Evolutionary conservation across 1,140 invertebrate genomes (phyloP), one percentile per base, ranked within the genome.

Genomic region (Catajapyx aquilonaris): DNA sequence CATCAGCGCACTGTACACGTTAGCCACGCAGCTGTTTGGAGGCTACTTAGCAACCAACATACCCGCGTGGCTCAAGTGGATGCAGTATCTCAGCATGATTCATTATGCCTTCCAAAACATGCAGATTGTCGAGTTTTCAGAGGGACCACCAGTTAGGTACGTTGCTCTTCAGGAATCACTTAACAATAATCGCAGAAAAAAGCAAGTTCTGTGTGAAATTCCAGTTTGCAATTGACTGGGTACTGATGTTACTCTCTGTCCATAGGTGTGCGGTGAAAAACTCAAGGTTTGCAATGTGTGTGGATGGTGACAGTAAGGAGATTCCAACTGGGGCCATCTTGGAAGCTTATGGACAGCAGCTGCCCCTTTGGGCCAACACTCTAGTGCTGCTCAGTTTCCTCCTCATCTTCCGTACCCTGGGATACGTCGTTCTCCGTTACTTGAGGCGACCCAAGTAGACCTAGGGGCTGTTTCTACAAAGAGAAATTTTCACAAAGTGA

Each of bases 51-150:
- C 79, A 11, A 76, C 77, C 20, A 70, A 74, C 44, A 74, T 86
- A 41, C 76, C 79, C 22, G 56, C 65, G 31, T 80, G 76, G 69
- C 52, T 85, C n/a, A 69, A 71, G 41, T 83, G 79, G 79, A 67
- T 79, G 46, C 69, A 73, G 40, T 81, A 81, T 49, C 61, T 74
- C 32, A 72, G 70, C 23, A 75, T 86, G 68, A 73, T 84, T 11
- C 75, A 84, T 52, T 85, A 83, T 54, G 78, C 79, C 34, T 85
- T 77, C 53, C 74, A 81, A 51, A 81, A 81, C 52, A 81, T 84
- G 76, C 76, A 84, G 55, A 76, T 80, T 41, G 62, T 84, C 7
- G 80, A 86, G 52, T 84, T 84, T 51, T 65, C 66, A 39, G 66
- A 74, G 51, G 78, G 76, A 45, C 58, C 67, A 33, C 65, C 68